phyloP scores from a whole-genome alignment of 2,797 vertebrate genomes.

The Sarcoramphus papa region DNA sequence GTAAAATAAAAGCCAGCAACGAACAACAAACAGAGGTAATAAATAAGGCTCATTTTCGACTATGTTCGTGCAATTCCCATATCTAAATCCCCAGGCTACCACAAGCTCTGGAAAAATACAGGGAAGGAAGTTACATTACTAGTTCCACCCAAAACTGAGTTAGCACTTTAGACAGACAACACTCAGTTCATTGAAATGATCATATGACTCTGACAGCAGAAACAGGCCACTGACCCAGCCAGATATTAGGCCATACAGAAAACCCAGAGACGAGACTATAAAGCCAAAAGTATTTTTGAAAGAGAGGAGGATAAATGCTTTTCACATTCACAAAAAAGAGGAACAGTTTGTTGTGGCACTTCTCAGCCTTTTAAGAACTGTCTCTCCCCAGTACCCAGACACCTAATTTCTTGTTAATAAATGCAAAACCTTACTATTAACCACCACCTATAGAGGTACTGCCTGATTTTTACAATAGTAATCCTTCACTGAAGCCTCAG shows the following conservation, averaged over 20 bases:
- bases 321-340: background rate
- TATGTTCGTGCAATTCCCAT: conserved; percentile 18
- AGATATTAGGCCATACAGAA: background rate
- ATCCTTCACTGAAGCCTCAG: background rate
- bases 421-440: background rate
- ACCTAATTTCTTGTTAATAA: background rate
- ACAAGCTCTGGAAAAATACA: conserved; percentile 50
- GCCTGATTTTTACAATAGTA: background rate
- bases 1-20: background rate
- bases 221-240: background rate
- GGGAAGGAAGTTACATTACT: conserved; percentile 60
- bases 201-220: background rate
- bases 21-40: background rate
- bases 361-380: background rate
- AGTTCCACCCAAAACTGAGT: conserved; percentile 56
- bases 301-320: background rate
- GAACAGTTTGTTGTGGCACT: background rate
- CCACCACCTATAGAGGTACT: background rate
- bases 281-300: background rate
- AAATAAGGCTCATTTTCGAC: background rate
- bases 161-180: conserved; percentile 46
- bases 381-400: background rate
- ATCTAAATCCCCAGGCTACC: conserved; percentile 53
- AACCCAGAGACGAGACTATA: background rate
- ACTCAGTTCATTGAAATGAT: conserved; percentile 27